Percentiles rank a stretch among this genome's conserved stretches.
Evolutionary conservation across 2,113 vertebrate genomes (phyloP).

Genomic region (Halichoerus grypus): DNA sequence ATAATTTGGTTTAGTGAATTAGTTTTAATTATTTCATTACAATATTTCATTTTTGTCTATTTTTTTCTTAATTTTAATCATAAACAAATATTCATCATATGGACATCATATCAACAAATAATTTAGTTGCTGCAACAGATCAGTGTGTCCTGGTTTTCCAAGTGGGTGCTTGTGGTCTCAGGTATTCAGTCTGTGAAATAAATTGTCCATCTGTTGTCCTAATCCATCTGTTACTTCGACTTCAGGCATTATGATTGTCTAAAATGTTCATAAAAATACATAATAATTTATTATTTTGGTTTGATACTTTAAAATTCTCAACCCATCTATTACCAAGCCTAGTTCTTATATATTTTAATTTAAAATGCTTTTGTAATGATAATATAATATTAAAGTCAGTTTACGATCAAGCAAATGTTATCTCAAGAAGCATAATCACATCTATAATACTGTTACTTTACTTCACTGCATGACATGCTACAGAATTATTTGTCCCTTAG

Average conservation of each 20-base stretch:
- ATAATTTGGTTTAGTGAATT: neutral
- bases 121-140: neutral
- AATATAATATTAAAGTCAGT: constrained; percentile 69
- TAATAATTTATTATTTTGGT: constrained; percentile 17
- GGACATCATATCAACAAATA: neutral
- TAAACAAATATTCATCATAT: neutral
- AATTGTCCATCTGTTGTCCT: neutral
- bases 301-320: constrained; percentile 32
- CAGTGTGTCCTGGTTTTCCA: neutral
- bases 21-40: neutral
- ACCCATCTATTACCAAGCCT: neutral
- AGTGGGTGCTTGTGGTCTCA: neutral
- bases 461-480: constrained; percentile 25
- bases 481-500: constrained; percentile 52
- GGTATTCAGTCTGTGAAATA: constrained; percentile 16
- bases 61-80: neutral
- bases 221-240: constrained; percentile 42
- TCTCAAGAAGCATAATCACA: constrained; percentile 46
- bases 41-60: neutral
- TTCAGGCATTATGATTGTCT: neutral
- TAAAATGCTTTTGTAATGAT: constrained; percentile 62
- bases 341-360: constrained; percentile 50
- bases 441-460: constrained; percentile 39
- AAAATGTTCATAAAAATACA: constrained; percentile 44
- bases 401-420: constrained; percentile 63